phyloP scores from a whole-genome alignment of 2,113 vertebrate genomes.

The Centropus bengalensis region DNA sequence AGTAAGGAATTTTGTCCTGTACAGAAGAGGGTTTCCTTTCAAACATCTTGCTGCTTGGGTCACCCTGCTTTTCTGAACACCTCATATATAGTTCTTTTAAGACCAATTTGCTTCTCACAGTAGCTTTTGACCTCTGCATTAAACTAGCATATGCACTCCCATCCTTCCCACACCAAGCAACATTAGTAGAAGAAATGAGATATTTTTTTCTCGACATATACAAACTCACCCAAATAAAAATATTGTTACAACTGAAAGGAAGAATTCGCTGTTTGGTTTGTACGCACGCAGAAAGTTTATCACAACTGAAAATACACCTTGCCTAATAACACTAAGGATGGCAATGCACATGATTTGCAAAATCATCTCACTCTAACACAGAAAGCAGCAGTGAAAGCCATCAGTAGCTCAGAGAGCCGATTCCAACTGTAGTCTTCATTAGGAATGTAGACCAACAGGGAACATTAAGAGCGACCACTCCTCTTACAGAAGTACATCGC shows the following conservation, averaged over 20 bases:
- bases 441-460: background rate
- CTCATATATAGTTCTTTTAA: background rate
- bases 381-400: background rate
- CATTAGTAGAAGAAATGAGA: background rate
- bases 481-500: background rate
- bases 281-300: background rate
- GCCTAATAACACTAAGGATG: background rate
- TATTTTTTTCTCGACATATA: background rate
- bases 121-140: background rate
- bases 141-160: background rate
- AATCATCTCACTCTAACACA: background rate
- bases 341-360: rapidly evolving
- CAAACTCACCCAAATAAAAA: background rate
- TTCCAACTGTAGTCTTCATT: background rate
- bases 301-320: background rate
- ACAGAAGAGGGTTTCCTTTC: background rate
- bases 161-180: background rate
- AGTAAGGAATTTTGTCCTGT: background rate
- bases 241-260: background rate
- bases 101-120: background rate
- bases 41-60: background rate
- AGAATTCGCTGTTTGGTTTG: background rate
- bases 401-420: background rate
- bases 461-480: background rate
- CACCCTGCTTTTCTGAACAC: background rate